These are phyloP conservation scores for Alfaro cultratus DNA, from an alignment of 2,797 vertebrate species.

Conservation along the genomic window DNA sequence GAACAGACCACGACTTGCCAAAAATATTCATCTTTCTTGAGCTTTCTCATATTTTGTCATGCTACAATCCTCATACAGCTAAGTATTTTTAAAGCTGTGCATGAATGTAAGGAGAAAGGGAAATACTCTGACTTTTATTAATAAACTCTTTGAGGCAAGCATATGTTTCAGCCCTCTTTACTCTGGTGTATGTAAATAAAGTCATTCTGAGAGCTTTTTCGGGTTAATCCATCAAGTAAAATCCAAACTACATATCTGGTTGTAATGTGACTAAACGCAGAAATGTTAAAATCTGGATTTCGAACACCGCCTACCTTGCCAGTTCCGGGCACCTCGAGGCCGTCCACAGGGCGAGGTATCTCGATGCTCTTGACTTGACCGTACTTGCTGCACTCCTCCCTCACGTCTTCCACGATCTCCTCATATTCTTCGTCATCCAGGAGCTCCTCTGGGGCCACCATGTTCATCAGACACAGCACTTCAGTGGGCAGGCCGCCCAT, in stretches of 20 bases:
- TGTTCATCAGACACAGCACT: slow-evolving; percentile 96
- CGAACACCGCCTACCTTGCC: slow-evolving; percentile 83
- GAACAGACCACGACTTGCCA: not conserved
- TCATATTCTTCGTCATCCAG: slow-evolving; percentile 94
- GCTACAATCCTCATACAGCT: not conserved
- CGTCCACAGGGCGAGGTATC: slow-evolving; percentile 92
- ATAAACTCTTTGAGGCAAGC: not conserved
- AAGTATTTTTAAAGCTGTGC: not conserved
- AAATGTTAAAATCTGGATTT: not conserved
- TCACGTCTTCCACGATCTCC: slow-evolving; percentile 93
- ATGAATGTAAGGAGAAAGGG: not conserved
- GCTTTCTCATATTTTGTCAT: not conserved
- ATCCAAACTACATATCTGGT: not conserved
- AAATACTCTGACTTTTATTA: not conserved
- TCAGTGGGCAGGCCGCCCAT: slow-evolving; percentile 94
- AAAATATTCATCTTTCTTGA: not conserved
- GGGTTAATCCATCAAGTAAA: not conserved
- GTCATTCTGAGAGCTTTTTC: not conserved
- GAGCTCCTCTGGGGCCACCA: slow-evolving; percentile 94
- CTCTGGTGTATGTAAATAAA: not conserved
- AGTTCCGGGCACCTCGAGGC: slow-evolving; percentile 91
- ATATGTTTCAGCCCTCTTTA: not conserved
- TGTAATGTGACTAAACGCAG: not conserved
- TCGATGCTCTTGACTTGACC: slow-evolving; percentile 94
- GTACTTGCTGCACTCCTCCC: slow-evolving; percentile 93